Evolutionary conservation across 2,888 invertebrate genomes (phyloP).

Genomic region (Acholoe squamosa): DNA sequence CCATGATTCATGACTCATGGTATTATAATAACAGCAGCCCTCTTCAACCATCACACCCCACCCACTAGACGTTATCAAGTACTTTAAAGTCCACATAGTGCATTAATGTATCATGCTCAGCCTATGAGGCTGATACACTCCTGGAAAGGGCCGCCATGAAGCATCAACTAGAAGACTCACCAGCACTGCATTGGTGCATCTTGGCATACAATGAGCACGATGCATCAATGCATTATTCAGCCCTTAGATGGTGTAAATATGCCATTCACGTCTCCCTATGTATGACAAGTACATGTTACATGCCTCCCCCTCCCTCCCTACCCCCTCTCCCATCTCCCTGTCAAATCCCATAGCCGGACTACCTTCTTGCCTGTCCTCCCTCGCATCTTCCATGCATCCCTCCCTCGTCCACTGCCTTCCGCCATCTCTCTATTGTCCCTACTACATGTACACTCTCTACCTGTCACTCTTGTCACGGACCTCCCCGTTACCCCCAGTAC

Average conservation of each 20-base stretch:
- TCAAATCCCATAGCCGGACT: neutral
- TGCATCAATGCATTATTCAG: too few species aligned
- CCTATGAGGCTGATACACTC: too few species aligned
- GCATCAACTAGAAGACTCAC: too few species aligned
- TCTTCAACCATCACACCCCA: neutral
- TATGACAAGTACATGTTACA: neutral
- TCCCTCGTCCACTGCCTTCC: neutral
- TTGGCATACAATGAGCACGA: too few species aligned
- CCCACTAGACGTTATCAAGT: neutral
- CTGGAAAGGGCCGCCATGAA: too few species aligned
- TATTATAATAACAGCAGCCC: neutral
- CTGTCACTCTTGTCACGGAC: neutral
- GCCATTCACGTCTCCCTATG: neutral
- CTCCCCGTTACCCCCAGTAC: neutral
- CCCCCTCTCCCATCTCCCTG: neutral
- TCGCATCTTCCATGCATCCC: neutral
- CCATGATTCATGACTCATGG: constrained; percentile 32
- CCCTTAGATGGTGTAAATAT: too few species aligned
- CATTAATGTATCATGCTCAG: too few species aligned
- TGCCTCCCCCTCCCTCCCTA: neutral
- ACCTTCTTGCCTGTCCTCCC: neutral
- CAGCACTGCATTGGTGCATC: too few species aligned
- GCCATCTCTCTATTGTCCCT: neutral
- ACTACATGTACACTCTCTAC: neutral
- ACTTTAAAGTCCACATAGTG: too few species aligned